These are phyloP conservation scores for Calliopum simillimum DNA, from an alignment of 2,888 invertebrate species.

Conservation along the genomic window DNA sequence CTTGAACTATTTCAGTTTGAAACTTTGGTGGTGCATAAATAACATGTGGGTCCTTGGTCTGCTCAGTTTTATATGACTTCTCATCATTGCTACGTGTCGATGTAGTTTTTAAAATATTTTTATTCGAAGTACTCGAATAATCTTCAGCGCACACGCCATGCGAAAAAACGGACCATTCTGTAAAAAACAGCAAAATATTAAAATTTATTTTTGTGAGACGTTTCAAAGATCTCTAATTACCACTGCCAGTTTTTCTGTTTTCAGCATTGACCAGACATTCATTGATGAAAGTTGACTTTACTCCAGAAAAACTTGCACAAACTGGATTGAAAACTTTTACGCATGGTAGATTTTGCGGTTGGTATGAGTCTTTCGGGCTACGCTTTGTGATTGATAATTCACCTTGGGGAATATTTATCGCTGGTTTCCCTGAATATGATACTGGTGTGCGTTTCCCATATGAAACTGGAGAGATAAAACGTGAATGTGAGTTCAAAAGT, in stretches of 20 bases:
- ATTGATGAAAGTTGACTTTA: constrained; percentile 59
- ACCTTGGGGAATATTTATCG: not conserved
- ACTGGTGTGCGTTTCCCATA: too few species aligned
- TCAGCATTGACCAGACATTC: constrained; percentile 59
- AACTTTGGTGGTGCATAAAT: constrained; percentile 54
- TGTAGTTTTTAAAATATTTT: too few species aligned
- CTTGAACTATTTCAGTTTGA: constrained; percentile 51
- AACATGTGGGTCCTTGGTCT: constrained; percentile 43
- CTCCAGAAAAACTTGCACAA: constrained; percentile 56
- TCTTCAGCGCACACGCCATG: constrained; percentile 59
- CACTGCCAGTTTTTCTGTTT: constrained; percentile 53
- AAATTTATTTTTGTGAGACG: not conserved
- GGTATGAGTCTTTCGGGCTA: too few species aligned
- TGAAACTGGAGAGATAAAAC: too few species aligned
- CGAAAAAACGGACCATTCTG: constrained; percentile 57
- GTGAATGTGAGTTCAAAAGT: too few species aligned
- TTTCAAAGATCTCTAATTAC: constrained; percentile 41
- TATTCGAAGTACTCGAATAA: constrained; percentile 30
- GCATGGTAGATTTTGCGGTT: constrained; percentile 47
- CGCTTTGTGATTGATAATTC: too few species aligned
- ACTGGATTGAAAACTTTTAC: constrained; percentile 55
- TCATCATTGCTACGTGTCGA: constrained; percentile 50
- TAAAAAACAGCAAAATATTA: not conserved
- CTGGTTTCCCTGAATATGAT: constrained; percentile 43
- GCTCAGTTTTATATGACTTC: constrained; percentile 44